Evolutionary conservation across 2,888 invertebrate genomes (phyloP).

Genomic region (Cryptus armator): DNA sequence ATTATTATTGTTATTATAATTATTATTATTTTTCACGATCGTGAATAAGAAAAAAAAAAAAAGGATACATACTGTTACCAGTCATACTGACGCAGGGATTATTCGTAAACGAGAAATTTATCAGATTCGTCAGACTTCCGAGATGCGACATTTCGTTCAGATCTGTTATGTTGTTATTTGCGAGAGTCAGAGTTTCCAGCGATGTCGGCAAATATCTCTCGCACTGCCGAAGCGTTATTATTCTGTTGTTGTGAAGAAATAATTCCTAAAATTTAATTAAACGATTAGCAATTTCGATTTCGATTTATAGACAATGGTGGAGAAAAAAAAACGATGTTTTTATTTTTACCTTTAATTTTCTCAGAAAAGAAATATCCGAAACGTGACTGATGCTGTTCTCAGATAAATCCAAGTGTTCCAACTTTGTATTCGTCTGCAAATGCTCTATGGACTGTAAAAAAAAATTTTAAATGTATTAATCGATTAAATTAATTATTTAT

Average conservation of each 20-base stretch:
- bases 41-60: constrained; percentile 71
- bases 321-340: neutral
- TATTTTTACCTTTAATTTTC: constrained; percentile 91
- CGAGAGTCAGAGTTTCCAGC: constrained; percentile 91
- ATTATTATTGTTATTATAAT: neutral
- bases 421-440: constrained; percentile 91
- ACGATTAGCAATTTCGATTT: constrained; percentile 29
- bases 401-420: constrained; percentile 95
- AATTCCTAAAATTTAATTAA: constrained; percentile 89
- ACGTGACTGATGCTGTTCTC: constrained; percentile 95
- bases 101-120: constrained; percentile 93
- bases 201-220: constrained; percentile 93
- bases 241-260: constrained; percentile 94
- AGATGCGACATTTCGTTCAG: constrained; percentile 94
- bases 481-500: neutral
- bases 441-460: constrained; percentile 92
- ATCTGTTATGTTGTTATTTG: constrained; percentile 94
- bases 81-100: constrained; percentile 95
- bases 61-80: constrained; percentile 93
- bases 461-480: neutral
- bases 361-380: constrained; percentile 93
- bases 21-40: constrained; percentile 10
- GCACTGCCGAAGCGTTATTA: constrained; percentile 92
- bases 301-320: constrained; percentile 25
- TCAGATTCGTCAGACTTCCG: constrained; percentile 90